A percentile compares a stretch with the other conserved stretches of the same genome.
phyloP scores from a whole-genome alignment of 1,140 invertebrate genomes.

The Ips typographus region DNA sequence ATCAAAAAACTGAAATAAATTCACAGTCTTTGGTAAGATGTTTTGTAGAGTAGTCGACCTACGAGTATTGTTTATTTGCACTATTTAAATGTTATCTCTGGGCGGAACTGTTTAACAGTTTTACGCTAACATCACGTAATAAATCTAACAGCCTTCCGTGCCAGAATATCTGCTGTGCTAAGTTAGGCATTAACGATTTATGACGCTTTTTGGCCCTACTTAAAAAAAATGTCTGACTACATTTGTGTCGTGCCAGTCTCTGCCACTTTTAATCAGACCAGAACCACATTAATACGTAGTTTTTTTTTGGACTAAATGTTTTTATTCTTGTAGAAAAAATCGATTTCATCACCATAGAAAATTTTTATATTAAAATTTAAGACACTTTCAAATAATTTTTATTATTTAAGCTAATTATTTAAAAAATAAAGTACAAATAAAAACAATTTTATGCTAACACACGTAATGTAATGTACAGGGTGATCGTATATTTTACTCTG shows the following conservation, averaged over 20 bases:
- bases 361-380: too few relatives aligned
- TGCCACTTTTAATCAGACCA: constrained; percentile 3
- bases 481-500: too few relatives aligned
- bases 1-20: constrained; percentile 19
- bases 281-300: neutral
- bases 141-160: neutral
- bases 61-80: neutral
- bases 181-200: neutral
- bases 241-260: constrained; percentile 4
- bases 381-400: too few relatives aligned
- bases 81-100: neutral
- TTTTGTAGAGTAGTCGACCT: neutral
- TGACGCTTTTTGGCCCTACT: neutral
- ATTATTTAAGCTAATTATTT: too few relatives aligned
- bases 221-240: neutral
- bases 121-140: too few relatives aligned
- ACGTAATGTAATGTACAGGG: too few relatives aligned
- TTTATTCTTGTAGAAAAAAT: too few relatives aligned
- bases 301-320: too few relatives aligned
- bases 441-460: too few relatives aligned
- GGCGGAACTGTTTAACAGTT: too few relatives aligned
- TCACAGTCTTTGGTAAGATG: neutral
- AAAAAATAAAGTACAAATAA: too few relatives aligned
- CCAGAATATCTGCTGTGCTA: neutral
- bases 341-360: too few relatives aligned